Evolutionary conservation across 1,140 invertebrate genomes (phyloP).

Genomic region (Rhynchophorus ferrugineus): DNA sequence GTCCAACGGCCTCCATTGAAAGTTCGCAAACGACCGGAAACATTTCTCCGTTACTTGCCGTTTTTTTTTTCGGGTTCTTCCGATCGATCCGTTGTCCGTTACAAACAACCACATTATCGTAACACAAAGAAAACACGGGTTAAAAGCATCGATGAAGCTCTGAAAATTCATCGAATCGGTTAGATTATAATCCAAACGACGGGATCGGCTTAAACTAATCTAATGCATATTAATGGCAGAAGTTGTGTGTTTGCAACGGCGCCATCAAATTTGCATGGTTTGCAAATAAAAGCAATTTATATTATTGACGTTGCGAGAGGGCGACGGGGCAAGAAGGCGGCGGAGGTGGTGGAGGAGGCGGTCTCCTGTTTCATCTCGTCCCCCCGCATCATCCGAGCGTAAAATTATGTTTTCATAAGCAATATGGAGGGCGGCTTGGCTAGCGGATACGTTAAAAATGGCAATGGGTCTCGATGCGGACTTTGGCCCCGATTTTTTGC

Average conservation of each 20-base stretch:
- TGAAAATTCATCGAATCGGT: conserved; percentile 21
- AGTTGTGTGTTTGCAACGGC: conserved; percentile 18
- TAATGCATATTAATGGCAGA: conserved; percentile 27
- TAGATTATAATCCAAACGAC: conserved; percentile 21
- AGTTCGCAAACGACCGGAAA: too few species aligned
- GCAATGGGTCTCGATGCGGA: too few species aligned
- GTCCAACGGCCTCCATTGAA: too few species aligned
- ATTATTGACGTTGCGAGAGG: conserved; percentile 18
- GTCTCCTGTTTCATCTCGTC: conserved; percentile 14
- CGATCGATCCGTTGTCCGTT: neutral
- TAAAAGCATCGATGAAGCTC: conserved; percentile 9
- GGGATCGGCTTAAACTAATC: conserved; percentile 22
- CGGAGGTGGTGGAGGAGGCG: too few species aligned
- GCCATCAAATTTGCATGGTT: conserved; percentile 21
- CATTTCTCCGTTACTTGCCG: too few species aligned
- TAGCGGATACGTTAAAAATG: neutral
- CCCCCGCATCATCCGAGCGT: conserved; percentile 8
- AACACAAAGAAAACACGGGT: neutral
- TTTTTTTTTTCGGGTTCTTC: neutral
- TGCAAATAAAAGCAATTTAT: conserved; percentile 27
- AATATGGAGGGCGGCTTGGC: neutral
- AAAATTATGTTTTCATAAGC: conserved; percentile 24
- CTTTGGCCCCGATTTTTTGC: too few species aligned
- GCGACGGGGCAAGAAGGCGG: too few species aligned
- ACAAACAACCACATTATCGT: neutral